Base-by-base conservation (phyloP, 2,797 vertebrate species). In the Martes flavigula region DNA sequence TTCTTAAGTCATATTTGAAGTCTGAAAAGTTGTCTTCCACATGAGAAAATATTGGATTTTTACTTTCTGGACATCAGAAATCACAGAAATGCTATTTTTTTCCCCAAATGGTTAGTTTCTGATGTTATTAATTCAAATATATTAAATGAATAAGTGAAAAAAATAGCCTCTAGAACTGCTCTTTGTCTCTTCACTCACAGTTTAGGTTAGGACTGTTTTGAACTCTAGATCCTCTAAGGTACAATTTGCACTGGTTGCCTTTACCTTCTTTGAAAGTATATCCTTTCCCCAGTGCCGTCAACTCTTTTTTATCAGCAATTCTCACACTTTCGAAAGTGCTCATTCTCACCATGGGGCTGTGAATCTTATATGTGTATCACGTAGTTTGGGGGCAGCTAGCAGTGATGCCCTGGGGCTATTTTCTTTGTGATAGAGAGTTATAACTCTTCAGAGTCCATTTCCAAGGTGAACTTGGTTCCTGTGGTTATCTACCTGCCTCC, bases 381-480 rank as follows among this genome's bases (percentile, higher is more conserved):
- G 72, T 90, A 95, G 88, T 54, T 82, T 93, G 75, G 93, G 77
- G 27, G 43, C 54, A 54, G 60, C 11, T 77, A n/a, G 4, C 0
- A 75, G 54, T 68, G 96, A 94, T 90, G 79, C n/a, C 97, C 93
- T 91, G 86, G 78, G 46, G 83, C 89, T 90, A 82, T 91, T 90
- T 91, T 97, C 92, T 96, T 97, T 97, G 93, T 95, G 51, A 85
- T n/a, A 56, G 60, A 94, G 84, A 96, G 43, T 73, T 82, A 86
- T 0, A 93, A 79, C 60, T 66, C 81, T 94, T 88, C 84, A 73
- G 84, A 88, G 46, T 94, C 91, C 75, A 75, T 93, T 96, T 98
- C 43, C 96, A 95, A 96, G 92, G 93, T 97, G 87, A 97, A 96
- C 82, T 78, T 91, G 72, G 73, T 73, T 96, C 85, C 56, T 70